A percentile compares a stretch with the other conserved stretches of the same genome.
Conservation (phyloP, 2,113 vertebrate genomes). For the Mesitornis unicolor region DNA sequence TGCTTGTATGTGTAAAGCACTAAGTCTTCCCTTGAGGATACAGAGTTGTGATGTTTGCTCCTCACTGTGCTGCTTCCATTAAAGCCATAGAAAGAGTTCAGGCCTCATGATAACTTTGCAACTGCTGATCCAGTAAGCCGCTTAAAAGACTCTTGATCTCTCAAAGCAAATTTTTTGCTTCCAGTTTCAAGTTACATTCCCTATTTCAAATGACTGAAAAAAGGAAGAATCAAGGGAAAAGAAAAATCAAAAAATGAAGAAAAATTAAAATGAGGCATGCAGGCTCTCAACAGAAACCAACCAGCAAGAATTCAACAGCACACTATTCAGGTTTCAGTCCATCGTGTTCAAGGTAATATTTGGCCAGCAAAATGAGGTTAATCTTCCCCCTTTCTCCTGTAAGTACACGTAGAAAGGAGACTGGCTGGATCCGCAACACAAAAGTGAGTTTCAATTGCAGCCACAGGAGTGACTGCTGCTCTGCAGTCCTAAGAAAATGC, state of each 20-base stretch:
- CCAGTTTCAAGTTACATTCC: slow-evolving; percentile 51
- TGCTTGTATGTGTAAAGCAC: slow-evolving; percentile 60
- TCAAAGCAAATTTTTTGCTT: slow-evolving; percentile 64
- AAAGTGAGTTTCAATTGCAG: neutral
- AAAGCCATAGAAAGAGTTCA: slow-evolving; percentile 62
- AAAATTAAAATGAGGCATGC: neutral
- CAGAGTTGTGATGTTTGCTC: slow-evolving; percentile 56
- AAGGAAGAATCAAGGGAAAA: neutral
- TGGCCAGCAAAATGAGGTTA: neutral
- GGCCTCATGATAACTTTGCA: slow-evolving; percentile 61
- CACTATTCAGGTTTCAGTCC: neutral
- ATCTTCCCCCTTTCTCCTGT: neutral
- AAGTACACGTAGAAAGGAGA: neutral
- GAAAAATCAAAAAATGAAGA: neutral
- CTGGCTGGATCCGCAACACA: neutral
- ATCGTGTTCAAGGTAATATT: neutral
- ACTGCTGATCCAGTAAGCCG: slow-evolving; percentile 68
- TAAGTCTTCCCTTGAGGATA: slow-evolving; percentile 63
- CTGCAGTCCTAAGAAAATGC: neutral
- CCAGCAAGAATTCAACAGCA: neutral
- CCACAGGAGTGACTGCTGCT: neutral
- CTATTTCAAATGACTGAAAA: slow-evolving; percentile 36
- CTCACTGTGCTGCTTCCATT: slow-evolving; percentile 36
- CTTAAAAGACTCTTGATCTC: slow-evolving; percentile 70
- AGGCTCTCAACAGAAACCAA: neutral